Evolutionary conservation across 2,888 invertebrate species (phyloP), one percentile per base, ranked within the genome.

Genomic region (Troilus luridus): DNA sequence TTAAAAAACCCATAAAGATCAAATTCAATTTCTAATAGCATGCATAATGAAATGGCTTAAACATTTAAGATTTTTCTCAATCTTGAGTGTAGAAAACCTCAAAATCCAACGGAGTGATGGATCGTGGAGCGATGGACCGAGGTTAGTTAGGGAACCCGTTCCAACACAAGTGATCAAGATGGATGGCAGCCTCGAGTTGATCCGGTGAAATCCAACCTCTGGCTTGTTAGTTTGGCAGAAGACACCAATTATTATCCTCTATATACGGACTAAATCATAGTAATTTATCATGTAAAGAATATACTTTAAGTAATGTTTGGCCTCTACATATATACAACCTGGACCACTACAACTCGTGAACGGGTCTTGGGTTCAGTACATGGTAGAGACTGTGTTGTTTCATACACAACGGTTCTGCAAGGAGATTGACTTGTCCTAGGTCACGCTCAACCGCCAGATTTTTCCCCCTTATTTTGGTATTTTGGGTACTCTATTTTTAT

Each of bases 101-200:
- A 8, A 41, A 17, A 41, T 27, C 17, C 72, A 17, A 77, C 19
- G 27, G 72, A 77, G 72, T 77, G 72, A 77, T 77, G 72, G 72
- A 77, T 77, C 8, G 72, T 41, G 6, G 72, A 17, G 41, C 41
- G 41, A 41, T 17, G 72, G 27, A 41, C 41, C 17, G 27, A 19
- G 72, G 72, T 72, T 72, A 72, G 72, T 77, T 77, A 41, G 41
- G 27, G 72, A 77, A 77, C 41, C 72, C 72, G 41, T 77, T 77
- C 27, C 72, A 27, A 77, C 41, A 27, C 41, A 77, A 17, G 72
- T 77, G 27, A 77, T 41, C 9, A 41, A 77, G 72, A 77, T 77
- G 72, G 72, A 77, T 77, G 41, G 72, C 17, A 12, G 27, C 10
- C 72, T 77, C 1, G 41, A 77, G 72, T 77, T 77, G 27, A 14